Percentiles rank a stretch among this genome's conserved stretches.
Conservation (phyloP, 2,113 vertebrate genomes). For the Candoia aspera region DNA sequence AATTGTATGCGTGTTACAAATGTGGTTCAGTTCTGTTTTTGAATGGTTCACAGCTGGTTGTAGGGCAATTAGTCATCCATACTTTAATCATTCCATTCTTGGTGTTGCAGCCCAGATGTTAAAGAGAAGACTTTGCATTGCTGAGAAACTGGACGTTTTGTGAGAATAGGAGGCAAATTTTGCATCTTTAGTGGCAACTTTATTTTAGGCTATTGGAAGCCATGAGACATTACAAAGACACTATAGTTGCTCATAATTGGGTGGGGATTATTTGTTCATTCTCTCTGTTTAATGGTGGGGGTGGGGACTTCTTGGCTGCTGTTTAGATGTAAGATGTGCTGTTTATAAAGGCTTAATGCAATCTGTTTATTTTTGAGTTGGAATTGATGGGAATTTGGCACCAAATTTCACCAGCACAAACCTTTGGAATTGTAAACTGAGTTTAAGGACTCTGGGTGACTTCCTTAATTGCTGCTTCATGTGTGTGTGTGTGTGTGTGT, state of each 20-base stretch:
- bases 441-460: not conserved
- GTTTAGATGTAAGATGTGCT: not conserved
- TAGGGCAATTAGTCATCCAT: not conserved
- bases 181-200: not conserved
- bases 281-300: not conserved
- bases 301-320: not conserved
- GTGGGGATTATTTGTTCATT: not conserved
- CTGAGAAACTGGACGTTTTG: not conserved
- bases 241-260: not conserved
- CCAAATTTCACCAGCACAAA: not conserved
- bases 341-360: not conserved
- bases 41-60: not conserved
- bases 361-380: not conserved
- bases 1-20: not conserved
- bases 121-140: not conserved
- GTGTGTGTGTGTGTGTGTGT: not conserved
- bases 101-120: not conserved
- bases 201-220: not conserved
- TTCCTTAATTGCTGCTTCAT: not conserved
- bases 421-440: not conserved
- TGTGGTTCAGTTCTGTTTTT: not conserved
- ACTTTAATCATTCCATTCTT: not conserved
- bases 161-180: not conserved
- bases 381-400: not conserved
- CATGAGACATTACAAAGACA: not conserved